Percentiles rank a stretch among this genome's conserved stretches.
phyloP scores from a whole-genome alignment of 2,113 vertebrate genomes.

The Pluvialis apricaria region DNA sequence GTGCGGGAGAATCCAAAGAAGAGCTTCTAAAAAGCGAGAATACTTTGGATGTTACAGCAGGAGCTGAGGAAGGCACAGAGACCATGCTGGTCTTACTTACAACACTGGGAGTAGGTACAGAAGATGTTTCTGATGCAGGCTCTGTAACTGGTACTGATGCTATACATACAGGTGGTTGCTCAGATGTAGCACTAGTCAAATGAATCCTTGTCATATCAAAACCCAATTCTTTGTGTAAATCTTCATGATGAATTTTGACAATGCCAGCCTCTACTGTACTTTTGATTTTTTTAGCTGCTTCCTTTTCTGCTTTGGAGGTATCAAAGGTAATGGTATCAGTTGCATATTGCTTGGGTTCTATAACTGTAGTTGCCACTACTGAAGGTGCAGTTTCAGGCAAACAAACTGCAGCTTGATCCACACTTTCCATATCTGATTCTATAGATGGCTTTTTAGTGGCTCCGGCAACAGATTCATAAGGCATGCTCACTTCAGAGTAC shows the following conservation, averaged over 20 bases:
- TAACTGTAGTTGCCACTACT: background rate
- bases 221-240: conserved; percentile 53
- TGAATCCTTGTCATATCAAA: conserved; percentile 6
- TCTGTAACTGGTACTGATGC: conserved; percentile 29
- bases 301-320: conserved; percentile 44
- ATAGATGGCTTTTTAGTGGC: background rate
- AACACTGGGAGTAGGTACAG: conserved; percentile 66
- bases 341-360: background rate
- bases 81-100: conserved; percentile 58
- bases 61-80: conserved; percentile 53
- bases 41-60: conserved; percentile 76
- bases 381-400: conserved; percentile 72
- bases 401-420: conserved; percentile 72
- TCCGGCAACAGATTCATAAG: background rate
- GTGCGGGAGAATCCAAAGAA: conserved; percentile 72
- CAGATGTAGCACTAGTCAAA: conserved; percentile 19
- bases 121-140: conserved; percentile 40
- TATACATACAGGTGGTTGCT: background rate
- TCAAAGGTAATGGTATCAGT: conserved; percentile 24
- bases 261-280: conserved; percentile 39
- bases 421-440: conserved; percentile 25
- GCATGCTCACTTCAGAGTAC: conserved; percentile 54
- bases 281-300: conserved; percentile 25
- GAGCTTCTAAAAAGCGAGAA: conserved; percentile 78
- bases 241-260: conserved; percentile 61